Evolutionary conservation across 2,113 vertebrate species (phyloP).

Genomic region (Sinocyclocheilus rhinocerous): DNA sequence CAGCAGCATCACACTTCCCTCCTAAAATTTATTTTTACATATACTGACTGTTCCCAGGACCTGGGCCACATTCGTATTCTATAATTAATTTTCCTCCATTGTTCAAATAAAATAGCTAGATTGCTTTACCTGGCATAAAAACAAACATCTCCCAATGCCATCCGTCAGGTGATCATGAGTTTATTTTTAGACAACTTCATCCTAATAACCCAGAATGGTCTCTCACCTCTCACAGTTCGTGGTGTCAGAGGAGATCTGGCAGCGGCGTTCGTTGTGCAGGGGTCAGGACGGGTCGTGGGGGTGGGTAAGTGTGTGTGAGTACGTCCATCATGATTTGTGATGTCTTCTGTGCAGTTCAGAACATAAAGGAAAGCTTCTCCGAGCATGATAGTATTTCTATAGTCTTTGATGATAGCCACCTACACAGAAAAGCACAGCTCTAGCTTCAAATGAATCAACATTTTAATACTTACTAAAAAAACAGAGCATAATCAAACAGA

Average conservation of each 20-base stretch:
- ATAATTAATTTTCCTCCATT: background rate
- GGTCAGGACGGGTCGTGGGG: background rate
- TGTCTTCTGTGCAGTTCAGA: conserved; percentile 33
- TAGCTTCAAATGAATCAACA: too few relatives aligned
- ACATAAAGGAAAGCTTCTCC: conserved; percentile 56
- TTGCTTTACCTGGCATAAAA: background rate
- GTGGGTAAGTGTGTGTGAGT: background rate
- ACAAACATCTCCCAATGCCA: background rate
- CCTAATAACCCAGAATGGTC: background rate
- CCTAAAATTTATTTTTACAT: conserved; percentile 14
- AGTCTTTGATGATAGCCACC: background rate
- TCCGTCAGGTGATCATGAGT: background rate
- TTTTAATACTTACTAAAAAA: background rate
- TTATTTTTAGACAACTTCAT: conserved; percentile 10
- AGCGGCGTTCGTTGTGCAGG: background rate
- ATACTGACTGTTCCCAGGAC: background rate
- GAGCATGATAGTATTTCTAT: conserved; percentile 48
- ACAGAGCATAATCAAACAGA: background rate
- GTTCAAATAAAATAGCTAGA: background rate
- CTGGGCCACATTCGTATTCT: background rate
- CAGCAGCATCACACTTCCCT: conserved; percentile 29
- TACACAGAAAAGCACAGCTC: background rate
- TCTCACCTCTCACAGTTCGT: conserved; percentile 35
- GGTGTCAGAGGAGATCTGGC: conserved; percentile 32
- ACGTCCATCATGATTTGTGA: background rate